A percentile compares a stretch with the other conserved stretches of the same genome.
Evolutionary conservation across 1,140 invertebrate genomes (phyloP).

Genomic region (Epicauta chinensis): DNA sequence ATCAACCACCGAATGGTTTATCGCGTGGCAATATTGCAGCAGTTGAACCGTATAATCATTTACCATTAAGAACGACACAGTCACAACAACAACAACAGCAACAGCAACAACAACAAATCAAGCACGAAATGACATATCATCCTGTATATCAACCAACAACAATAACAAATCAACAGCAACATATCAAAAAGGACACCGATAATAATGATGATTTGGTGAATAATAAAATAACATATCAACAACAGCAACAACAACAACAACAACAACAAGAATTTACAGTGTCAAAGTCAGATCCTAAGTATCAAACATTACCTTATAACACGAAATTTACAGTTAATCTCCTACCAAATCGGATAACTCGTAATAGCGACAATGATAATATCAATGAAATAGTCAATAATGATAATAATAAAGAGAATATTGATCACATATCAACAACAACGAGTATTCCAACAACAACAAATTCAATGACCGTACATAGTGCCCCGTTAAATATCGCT

Average conservation of each 20-base stretch:
- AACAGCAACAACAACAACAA: neutral
- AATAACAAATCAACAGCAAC: conserved; percentile 22
- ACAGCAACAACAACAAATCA: conserved; percentile 26
- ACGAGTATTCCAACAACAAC: too few species aligned
- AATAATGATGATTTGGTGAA: conserved; percentile 24
- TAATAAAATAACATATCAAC: conserved; percentile 28
- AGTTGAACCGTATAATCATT: conserved; percentile 84
- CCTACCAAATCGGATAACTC: conserved; percentile 41
- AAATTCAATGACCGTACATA: conserved; percentile 52
- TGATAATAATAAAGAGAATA: conserved; percentile 40
- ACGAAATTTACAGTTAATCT: conserved; percentile 70
- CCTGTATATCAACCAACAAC: conserved; percentile 32
- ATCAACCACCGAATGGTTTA: conserved; percentile 34
- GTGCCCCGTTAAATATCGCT: conserved; percentile 57
- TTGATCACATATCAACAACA: conserved; percentile 28
- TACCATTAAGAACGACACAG: conserved; percentile 46
- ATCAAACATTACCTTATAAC: conserved; percentile 87
- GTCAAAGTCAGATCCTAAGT: conserved; percentile 88
- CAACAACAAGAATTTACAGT: conserved; percentile 40
- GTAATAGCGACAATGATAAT: conserved; percentile 35
- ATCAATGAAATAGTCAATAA: conserved; percentile 28
- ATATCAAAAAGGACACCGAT: conserved; percentile 38
- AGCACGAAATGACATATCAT: conserved; percentile 37
- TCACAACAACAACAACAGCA: too few species aligned
- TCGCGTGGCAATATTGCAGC: conserved; percentile 73